A percentile compares a stretch with the other conserved stretches of the same genome.
Conservation (phyloP, 2,888 invertebrate species). For the Mantis religiosa region DNA sequence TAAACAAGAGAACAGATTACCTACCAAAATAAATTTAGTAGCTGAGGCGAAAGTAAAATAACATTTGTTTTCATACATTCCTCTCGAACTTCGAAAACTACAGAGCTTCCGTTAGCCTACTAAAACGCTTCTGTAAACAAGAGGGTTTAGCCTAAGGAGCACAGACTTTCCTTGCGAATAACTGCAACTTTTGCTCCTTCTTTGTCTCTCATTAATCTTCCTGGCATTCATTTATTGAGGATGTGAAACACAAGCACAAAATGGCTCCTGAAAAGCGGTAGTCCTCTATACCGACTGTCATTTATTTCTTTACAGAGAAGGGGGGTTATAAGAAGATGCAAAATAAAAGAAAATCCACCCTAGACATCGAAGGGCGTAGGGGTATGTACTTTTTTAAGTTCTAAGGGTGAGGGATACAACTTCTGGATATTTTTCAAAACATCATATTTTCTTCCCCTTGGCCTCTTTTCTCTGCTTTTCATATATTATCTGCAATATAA, state of each 20-base stretch:
- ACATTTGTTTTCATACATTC: too few relatives aligned
- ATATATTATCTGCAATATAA: not conserved
- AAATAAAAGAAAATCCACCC: not conserved
- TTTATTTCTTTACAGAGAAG: not conserved
- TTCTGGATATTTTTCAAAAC: constrained; percentile 3
- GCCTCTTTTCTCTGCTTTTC: not conserved
- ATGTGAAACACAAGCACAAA: not conserved
- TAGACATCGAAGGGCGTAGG: not conserved
- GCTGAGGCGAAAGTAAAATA: too few relatives aligned
- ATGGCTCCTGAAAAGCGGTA: not conserved
- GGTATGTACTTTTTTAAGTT: not conserved
- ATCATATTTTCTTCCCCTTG: not conserved
- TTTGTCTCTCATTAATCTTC: not conserved
- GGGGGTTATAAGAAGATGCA: not conserved
- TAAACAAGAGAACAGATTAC: too few relatives aligned
- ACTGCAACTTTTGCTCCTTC: not conserved
- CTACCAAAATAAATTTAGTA: too few relatives aligned
- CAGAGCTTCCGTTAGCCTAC: too few relatives aligned
- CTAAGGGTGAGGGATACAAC: not conserved
- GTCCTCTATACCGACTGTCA: not conserved
- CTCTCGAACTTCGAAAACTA: too few relatives aligned
- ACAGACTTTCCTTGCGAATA: not conserved
- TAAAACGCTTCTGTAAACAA: too few relatives aligned
- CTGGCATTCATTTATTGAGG: not conserved
- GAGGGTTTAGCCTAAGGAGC: not conserved